Evolutionary conservation across 2,113 vertebrate genomes (phyloP).

Genomic region (Oceanites oceanicus): DNA sequence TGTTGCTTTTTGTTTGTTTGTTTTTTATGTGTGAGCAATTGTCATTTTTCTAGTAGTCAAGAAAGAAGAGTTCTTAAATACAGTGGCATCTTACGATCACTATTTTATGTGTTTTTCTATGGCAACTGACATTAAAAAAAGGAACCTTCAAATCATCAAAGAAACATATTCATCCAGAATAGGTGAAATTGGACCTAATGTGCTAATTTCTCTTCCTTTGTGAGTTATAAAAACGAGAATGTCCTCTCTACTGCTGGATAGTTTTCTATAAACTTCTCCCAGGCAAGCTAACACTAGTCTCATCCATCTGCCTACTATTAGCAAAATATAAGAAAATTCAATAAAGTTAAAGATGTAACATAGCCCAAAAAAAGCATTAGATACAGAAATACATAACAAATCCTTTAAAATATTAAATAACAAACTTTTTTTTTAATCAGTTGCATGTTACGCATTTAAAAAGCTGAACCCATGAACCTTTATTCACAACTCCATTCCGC

Average conservation of each 20-base stretch:
- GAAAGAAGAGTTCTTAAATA: background rate
- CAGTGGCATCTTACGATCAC: rapidly evolving
- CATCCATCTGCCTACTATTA: background rate
- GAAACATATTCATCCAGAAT: background rate
- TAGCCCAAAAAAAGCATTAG: background rate
- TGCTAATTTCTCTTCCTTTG: background rate
- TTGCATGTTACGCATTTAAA: background rate
- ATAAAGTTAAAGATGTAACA: background rate
- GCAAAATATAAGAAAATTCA: background rate
- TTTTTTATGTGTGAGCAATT: background rate
- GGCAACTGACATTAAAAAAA: background rate
- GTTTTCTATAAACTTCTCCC: background rate
- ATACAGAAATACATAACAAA: background rate
- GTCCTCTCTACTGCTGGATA: background rate
- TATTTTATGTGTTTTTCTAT: background rate
- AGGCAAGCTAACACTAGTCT: background rate
- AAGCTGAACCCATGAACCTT: background rate
- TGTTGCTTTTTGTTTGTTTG: background rate
- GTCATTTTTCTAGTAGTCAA: background rate
- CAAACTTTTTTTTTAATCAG: background rate
- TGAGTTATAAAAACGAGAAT: background rate
- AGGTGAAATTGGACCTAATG: background rate
- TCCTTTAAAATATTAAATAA: background rate
- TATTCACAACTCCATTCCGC: background rate
- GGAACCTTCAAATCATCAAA: background rate